phyloP scores from a whole-genome alignment of 2,797 vertebrate genomes.

The Cygnus olor region DNA sequence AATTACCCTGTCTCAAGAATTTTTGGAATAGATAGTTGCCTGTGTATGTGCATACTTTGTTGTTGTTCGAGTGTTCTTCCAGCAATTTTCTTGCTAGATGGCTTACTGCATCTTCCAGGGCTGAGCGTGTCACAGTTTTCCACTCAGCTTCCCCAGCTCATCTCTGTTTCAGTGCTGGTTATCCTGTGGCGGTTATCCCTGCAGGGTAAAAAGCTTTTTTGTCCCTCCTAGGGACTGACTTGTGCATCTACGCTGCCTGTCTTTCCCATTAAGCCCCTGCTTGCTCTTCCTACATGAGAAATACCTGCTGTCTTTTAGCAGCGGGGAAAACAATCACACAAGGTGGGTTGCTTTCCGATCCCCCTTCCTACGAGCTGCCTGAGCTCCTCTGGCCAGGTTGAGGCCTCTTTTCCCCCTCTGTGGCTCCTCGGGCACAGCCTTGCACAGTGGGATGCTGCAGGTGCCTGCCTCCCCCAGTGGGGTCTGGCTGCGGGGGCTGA shows the following conservation, averaged over 20 bases:
- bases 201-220: background rate
- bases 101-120: background rate
- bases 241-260: constrained; percentile 12
- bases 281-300: background rate
- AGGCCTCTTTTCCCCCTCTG: background rate
- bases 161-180: background rate
- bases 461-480: constrained; percentile 29
- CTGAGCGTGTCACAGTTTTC: background rate
- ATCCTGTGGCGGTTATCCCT: background rate
- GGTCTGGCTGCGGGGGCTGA: background rate
- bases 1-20: background rate
- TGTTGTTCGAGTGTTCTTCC: background rate
- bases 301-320: constrained; percentile 48
- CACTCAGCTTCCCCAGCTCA: accelerated
- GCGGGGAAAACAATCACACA: constrained; percentile 43
- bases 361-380: background rate
- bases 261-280: constrained; percentile 57
- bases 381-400: constrained; percentile 39
- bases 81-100: background rate
- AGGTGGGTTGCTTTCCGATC: constrained; percentile 20
- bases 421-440: constrained; percentile 15
- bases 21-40: background rate
- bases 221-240: background rate
- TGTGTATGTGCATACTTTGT: accelerated
- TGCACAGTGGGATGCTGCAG: constrained; percentile 45